Evolutionary conservation across 1,140 invertebrate genomes (phyloP), one percentile per base, ranked within the genome.

Genomic region (Hesperophylax magnus): DNA sequence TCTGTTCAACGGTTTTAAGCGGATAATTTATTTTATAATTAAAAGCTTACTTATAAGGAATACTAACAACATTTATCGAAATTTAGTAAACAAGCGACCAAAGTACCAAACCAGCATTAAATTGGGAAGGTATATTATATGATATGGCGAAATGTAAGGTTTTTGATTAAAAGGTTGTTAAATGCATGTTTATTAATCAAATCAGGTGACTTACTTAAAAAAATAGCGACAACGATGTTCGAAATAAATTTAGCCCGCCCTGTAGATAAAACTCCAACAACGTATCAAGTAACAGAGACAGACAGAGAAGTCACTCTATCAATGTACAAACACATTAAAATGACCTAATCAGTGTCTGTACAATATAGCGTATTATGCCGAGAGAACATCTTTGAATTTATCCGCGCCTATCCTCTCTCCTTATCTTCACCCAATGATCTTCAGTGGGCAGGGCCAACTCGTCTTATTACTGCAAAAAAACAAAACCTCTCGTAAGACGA

Each of bases 381-480:
- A 54, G 34, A 69, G 15, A 34, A 8, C 34, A 69, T 69, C 47
- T 22, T 9, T 22, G 52, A 17, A 11, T 20, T 81, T 39, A 78
- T 78, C 74, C 76, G 24, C 69, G 56, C 31, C 76, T 75, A 77
- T 67, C 65, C 47, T 65, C 31, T 39, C 14, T 47, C 47, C 75
- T 81, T 81, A 81, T 81, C 80, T 78, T 56, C 77, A 77, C 63
- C 80, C 80, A 78, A 78, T 78, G 39, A 69, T 27, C 67, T 78
- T 22, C 56, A 58, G 77, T 81, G 80, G 77, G 80, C 71, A 18
- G 80, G 77, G 54, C 80, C 77, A 74, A 75, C 15, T 27, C 72
- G 20, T 18, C 63, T 69, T 22, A 54, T 52, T 52, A 3, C 20
- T 74, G 27, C 20, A 24, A 20, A 52, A 76, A 39, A 76, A 78